Evolutionary conservation across 2,797 vertebrate genomes (phyloP), one percentile per base, ranked within the genome.

Genomic region (Bucorvus abyssinicus): DNA sequence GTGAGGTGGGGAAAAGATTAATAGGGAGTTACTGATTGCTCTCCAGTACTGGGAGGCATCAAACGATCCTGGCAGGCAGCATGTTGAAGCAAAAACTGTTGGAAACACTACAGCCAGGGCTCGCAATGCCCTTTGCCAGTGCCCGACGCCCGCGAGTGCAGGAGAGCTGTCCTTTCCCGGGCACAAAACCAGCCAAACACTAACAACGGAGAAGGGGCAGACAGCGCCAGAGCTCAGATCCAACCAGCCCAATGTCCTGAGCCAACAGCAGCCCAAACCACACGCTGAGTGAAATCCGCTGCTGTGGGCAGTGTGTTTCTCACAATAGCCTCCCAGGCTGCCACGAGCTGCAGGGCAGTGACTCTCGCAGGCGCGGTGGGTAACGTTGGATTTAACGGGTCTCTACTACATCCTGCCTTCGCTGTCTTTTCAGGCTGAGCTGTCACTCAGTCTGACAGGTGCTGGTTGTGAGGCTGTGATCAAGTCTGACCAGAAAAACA

Each of bases 231-330:
- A 69, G 55, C 80, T 69, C 42, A 60, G 80, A 30, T 17, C 56
- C 30, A 12, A 7, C 8, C 76, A 88, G 75, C 45, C 81, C 84
- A 4, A n/a, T 0, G 29, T 17, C 14, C 67, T 30, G 63, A 57
- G 82, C 55, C 84, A 68, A 14, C 57, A 38, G 30, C 57, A 50
- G 63, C 81, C 38, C 59, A 78, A 70, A 16, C 7, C 57, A 20
- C 6, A 14, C 0, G 13, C 53, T 7, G 57, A 61, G 55, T 6
- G 26, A 56, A 49, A 73, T 16, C 20, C 1, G 1, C 67, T 17
- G 10, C 7, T 8, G 47, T 2, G 2, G 40, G 40, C 4, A 60
- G 42, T 0, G 1, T 20, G 38, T 24, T 77, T 57, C 55, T 67
- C 56, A 11, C 55, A 56, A 7, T n/a, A 47, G 6, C 45, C 56